These are phyloP conservation scores for Lacerta bilineata DNA, from an alignment of 2,797 vertebrate species.

Conservation along the genomic window DNA sequence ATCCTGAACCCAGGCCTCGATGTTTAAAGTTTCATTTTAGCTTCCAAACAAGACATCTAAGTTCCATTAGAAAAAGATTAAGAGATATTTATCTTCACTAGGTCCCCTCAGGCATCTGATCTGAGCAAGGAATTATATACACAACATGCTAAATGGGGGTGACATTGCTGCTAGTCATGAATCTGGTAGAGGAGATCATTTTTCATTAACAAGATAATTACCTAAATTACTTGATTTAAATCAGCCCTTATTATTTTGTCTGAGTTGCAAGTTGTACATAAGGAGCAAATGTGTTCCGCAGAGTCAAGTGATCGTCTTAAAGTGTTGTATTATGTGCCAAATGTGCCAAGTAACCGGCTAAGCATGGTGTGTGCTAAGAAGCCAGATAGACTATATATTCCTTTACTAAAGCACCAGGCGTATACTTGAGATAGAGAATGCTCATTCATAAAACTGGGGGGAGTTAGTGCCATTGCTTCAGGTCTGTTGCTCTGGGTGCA, in stretches of 20 bases:
- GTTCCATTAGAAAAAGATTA: conserved; percentile 67
- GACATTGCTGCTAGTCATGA: conserved; percentile 45
- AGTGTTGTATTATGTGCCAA: background rate
- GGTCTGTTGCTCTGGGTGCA: fast-evolving
- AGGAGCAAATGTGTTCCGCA: conserved; percentile 29
- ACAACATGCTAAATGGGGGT: conserved; percentile 39
- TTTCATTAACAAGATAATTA: conserved; percentile 49
- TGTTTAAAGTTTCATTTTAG: conserved; percentile 65
- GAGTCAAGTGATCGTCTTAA: conserved; percentile 30
- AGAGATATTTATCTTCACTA: conserved; percentile 40
- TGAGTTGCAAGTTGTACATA: conserved; percentile 47
- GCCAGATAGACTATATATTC: conserved; percentile 8
- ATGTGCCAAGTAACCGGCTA: background rate
- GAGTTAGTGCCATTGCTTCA: background rate
- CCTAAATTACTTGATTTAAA: conserved; percentile 48
- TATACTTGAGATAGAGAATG: background rate
- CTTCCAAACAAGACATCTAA: conserved; percentile 64
- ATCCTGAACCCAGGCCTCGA: conserved; percentile 27
- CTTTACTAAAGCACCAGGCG: background rate
- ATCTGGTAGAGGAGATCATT: conserved; percentile 48
- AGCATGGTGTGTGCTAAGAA: conserved; percentile 8
- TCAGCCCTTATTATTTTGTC: conserved; percentile 29
- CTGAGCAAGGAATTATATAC: conserved; percentile 34
- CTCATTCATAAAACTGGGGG: background rate
- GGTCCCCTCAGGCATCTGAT: conserved; percentile 47